phyloP scores from a whole-genome alignment of 2,797 vertebrate genomes.

The Ptychadena robeensis region DNA sequence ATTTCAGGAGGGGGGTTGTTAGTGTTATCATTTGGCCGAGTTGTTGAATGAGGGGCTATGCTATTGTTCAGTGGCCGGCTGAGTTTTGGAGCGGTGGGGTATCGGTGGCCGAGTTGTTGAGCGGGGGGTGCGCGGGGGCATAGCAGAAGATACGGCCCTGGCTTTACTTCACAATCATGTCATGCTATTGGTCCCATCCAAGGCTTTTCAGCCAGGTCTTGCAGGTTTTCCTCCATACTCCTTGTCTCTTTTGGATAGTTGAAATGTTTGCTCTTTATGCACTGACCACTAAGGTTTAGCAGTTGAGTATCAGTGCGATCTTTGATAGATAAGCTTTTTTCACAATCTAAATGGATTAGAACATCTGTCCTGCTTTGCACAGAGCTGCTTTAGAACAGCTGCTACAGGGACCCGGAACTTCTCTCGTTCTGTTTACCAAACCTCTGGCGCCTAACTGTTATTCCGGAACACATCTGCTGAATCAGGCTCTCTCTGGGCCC shows the following conservation, averaged over 20 bases:
- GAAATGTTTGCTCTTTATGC: background rate
- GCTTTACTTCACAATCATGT: too few relatives aligned
- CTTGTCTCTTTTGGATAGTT: background rate
- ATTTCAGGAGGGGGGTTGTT: too few relatives aligned
- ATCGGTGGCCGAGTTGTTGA: too few relatives aligned
- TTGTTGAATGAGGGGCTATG: too few relatives aligned
- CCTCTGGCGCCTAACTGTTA: background rate
- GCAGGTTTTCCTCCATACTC: background rate
- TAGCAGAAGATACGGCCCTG: too few relatives aligned
- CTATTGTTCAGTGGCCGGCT: too few relatives aligned
- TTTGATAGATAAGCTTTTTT: slow-evolving; percentile 5
- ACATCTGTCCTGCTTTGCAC: slow-evolving; percentile 29
- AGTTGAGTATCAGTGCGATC: background rate
- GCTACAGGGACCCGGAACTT: slow-evolving; percentile 2
- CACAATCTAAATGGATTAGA: background rate
- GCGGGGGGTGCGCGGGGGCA: too few relatives aligned
- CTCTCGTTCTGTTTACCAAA: slow-evolving; percentile 2
- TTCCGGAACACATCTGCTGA: slow-evolving; percentile 24
- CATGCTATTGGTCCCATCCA: too few relatives aligned
- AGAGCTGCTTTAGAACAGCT: slow-evolving; percentile 30
- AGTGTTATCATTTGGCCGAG: too few relatives aligned
- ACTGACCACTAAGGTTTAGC: background rate
- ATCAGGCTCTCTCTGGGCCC: background rate
- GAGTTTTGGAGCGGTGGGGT: too few relatives aligned
- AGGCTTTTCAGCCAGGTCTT: background rate